Base-by-base conservation (phyloP, 2,888 invertebrate genomes). In the Clusia tigrina region DNA sequence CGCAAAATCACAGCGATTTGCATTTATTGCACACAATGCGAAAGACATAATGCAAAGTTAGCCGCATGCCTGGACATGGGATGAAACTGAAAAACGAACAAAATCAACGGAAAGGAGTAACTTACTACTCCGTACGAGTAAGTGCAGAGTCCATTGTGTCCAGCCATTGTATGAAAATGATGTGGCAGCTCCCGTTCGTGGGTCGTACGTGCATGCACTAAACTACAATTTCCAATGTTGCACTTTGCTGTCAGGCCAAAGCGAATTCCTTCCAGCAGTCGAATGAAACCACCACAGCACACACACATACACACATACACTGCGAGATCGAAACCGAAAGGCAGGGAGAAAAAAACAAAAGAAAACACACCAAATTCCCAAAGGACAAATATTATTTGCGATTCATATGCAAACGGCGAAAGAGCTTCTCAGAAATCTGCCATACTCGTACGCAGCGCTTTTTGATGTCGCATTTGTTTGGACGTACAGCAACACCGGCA, bases 141-240 rank as follows among this genome's bases (percentile, higher is more conserved):
- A n/a, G n/a, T n/a, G n/a, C n/a, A n/a, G n/a, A n/a, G n/a, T n/a
- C 42, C 42, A 42, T 9, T 42, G 15, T 3, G 42, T 48, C 20
- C n/a, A n/a, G 5, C 48, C 22, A 48, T 48, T 48, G 48, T 48
- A 48, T 48, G 48, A 48, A 48, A 48, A 48, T 48, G 48, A 48
- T 20, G 48, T 15, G 15, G 3, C 12, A 42, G 3, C 3, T 3
- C 32, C 6, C 32, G n/a, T n/a, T n/a, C 32, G 32, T 32, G 32
- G 32, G 6, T 32, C 6, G 32, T 32, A 3, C 42, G n/a, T 9
- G 9, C 3, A 17, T 42, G n/a, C n/a, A 42, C 12, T 3, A 15
- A 6, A 3, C 48, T 22, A 48, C 48, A 5, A 48, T 20, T 48
- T 48, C 18, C 48, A n/a, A 48, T 18, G 48, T 20, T 20, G 48